phyloP scores from a whole-genome alignment of 2,888 invertebrate genomes.

The Andrena flavipes region DNA sequence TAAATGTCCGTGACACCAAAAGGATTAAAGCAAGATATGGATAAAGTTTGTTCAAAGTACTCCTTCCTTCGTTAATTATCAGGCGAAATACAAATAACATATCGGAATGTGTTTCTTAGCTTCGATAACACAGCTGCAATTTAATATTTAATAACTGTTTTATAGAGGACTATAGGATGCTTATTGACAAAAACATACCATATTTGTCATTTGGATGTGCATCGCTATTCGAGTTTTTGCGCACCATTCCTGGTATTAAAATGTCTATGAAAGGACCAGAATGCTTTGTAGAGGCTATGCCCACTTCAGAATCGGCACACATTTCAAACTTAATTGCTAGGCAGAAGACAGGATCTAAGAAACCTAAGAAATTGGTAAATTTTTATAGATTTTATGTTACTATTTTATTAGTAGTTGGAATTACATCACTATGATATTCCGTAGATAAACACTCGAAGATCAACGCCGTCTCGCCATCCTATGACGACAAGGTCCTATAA shows the following conservation, averaged over 20 bases:
- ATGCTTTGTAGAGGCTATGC: slow-evolving; percentile 87
- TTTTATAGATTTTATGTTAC: not conserved
- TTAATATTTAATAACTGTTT: slow-evolving; percentile 56
- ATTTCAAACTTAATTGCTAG: slow-evolving; percentile 84
- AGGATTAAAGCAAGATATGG: not conserved
- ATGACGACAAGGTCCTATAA: not conserved
- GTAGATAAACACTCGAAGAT: slow-evolving; percentile 21
- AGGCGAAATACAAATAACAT: not conserved
- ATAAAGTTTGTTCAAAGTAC: not conserved
- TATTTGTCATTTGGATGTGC: slow-evolving; percentile 87
- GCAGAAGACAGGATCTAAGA: slow-evolving; percentile 79
- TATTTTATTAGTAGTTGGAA: not conserved
- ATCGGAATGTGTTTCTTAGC: not conserved
- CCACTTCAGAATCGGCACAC: slow-evolving; percentile 87
- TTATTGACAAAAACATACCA: slow-evolving; percentile 89
- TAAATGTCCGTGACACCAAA: too few relatives aligned
- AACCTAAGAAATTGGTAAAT: slow-evolving; percentile 52
- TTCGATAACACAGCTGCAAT: not conserved
- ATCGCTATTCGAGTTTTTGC: slow-evolving; percentile 87
- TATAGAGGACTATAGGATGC: slow-evolving; percentile 87
- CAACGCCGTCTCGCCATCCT: slow-evolving; percentile 38
- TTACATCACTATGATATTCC: not conserved
- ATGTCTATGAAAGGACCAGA: slow-evolving; percentile 86
- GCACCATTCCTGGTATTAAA: slow-evolving; percentile 87
- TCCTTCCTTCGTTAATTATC: not conserved